Evolutionary conservation across 2,113 vertebrate genomes (phyloP).

Genomic region (Hemicordylus capensis): DNA sequence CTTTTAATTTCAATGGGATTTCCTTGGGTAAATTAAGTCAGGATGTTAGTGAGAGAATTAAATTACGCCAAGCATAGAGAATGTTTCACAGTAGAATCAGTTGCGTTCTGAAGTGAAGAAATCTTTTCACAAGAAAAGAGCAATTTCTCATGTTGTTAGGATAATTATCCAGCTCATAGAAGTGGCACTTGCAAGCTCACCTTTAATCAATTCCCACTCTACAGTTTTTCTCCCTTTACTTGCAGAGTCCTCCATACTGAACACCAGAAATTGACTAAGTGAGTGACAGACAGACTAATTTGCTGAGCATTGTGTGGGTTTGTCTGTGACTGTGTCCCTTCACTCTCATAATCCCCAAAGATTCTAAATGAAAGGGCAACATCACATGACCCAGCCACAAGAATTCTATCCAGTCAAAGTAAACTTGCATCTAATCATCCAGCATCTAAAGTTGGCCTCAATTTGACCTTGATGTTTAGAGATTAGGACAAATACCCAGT

Average conservation of each 20-base stretch:
- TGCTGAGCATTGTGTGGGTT: constrained; percentile 46
- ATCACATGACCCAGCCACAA: constrained; percentile 57
- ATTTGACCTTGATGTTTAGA: constrained; percentile 46
- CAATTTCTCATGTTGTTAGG: background rate
- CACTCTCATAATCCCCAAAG: constrained; percentile 18
- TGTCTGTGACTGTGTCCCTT: constrained; percentile 41
- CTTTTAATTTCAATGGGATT: no score
- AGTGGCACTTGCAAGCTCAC: constrained; percentile 12
- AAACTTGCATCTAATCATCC: constrained; percentile 42
- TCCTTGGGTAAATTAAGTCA: no score
- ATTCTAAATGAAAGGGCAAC: constrained; percentile 52
- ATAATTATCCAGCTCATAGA: background rate
- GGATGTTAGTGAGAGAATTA: no score
- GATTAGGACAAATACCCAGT: constrained; percentile 27
- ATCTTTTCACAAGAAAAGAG: background rate
- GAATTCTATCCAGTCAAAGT: constrained; percentile 46
- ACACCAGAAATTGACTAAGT: constrained; percentile 25
- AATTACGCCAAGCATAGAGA: no score
- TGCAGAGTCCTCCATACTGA: background rate
- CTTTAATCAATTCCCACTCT: background rate
- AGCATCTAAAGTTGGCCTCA: constrained; percentile 38
- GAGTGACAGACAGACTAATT: constrained; percentile 50
- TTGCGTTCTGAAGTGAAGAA: constrained; percentile 7
- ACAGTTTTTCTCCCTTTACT: constrained; percentile 23
- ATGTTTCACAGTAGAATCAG: background rate